Evolutionary conservation across 1,140 invertebrate genomes (phyloP).

Genomic region (Zaprionus camerounensis): DNA sequence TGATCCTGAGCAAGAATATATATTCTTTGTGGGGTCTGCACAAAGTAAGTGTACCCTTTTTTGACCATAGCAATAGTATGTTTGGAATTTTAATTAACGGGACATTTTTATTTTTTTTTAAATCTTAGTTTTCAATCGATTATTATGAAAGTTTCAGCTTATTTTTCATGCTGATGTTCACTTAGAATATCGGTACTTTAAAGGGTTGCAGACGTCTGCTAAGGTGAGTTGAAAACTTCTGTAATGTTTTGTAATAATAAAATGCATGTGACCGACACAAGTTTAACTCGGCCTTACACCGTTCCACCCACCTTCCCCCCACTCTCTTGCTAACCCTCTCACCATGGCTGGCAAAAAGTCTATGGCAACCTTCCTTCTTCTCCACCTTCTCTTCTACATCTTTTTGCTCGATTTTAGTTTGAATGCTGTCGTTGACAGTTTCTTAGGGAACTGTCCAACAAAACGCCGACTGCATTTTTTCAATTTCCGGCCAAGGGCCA

Average conservation of each 20-base stretch:
- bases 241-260: background rate
- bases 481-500: slow-evolving; percentile 61
- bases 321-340: slow-evolving; percentile 9
- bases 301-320: slow-evolving; percentile 1
- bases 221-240: no score
- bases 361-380: background rate
- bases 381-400: background rate
- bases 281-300: slow-evolving; percentile 11
- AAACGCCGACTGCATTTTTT: slow-evolving; percentile 69
- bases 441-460: slow-evolving; percentile 59
- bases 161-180: no score
- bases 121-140: no score
- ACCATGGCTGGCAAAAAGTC: background rate
- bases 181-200: no score
- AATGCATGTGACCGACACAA: slow-evolving; percentile 15
- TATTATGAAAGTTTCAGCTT: no score
- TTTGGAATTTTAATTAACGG: no score
- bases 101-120: no score
- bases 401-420: slow-evolving; percentile 52
- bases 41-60: no score
- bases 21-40: no score
- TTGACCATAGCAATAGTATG: no score
- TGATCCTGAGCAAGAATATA: no score
- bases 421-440: slow-evolving; percentile 70
- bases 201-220: no score